phyloP scores from a whole-genome alignment of 2,888 invertebrate species.

The Cerastis rubricosa region DNA sequence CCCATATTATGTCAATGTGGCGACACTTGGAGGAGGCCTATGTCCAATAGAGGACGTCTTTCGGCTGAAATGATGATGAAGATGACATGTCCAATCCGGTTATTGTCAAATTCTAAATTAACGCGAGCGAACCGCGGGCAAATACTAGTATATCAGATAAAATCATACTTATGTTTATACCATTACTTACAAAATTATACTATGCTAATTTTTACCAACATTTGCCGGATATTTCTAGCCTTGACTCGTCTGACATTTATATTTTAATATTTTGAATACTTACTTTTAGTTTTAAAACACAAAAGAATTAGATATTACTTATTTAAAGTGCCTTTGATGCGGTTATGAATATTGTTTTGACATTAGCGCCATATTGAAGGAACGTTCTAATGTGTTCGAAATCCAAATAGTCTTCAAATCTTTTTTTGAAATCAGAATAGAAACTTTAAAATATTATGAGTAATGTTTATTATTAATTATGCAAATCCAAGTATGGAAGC shows the following conservation, averaged over 20 bases:
- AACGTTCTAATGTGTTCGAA: neutral
- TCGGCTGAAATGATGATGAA: too few species aligned
- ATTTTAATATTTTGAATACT: constrained; percentile 35
- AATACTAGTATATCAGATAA: constrained; percentile 17
- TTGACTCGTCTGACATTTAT: constrained; percentile 54
- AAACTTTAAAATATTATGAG: neutral
- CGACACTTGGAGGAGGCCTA: too few species aligned
- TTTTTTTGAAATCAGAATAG: neutral
- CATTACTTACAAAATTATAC: constrained; percentile 13
- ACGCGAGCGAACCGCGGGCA: too few species aligned
- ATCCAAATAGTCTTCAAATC: neutral
- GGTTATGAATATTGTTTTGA: constrained; percentile 9
- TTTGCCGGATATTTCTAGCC: constrained; percentile 42
- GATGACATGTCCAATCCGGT: too few species aligned
- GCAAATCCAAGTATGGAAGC: neutral
- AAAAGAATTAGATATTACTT: neutral
- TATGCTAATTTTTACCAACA: constrained; percentile 42
- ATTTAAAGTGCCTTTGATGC: constrained; percentile 1
- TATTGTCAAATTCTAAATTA: too few species aligned
- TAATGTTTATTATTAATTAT: neutral
- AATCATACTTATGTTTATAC: constrained; percentile 18
- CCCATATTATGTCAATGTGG: too few species aligned
- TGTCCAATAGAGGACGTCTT: too few species aligned
- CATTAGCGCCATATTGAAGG: constrained; percentile 9
- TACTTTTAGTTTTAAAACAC: constrained; percentile 13